Percentiles rank a stretch among this genome's conserved stretches.
phyloP scores from a whole-genome alignment of 2,888 invertebrate species.

The Caenorhabditis virilis region DNA sequence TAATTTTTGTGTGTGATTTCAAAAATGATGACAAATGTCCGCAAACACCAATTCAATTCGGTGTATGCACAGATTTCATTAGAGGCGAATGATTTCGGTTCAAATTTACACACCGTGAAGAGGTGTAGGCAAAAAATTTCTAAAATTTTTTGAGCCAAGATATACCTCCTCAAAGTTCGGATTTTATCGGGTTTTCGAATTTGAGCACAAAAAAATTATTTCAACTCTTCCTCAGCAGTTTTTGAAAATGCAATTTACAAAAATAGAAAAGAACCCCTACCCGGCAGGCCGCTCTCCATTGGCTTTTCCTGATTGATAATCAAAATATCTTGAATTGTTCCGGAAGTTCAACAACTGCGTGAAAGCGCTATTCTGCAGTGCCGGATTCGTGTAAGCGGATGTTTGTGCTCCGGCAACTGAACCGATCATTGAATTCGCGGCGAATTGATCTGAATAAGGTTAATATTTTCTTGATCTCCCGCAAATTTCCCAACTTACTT shows the following conservation, averaged over 20 bases:
- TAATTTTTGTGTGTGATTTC: too few relatives aligned
- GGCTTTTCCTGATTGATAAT: conserved; percentile 44
- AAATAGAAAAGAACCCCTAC: conserved; percentile 15
- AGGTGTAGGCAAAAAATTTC: too few relatives aligned
- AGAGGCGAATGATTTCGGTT: too few relatives aligned
- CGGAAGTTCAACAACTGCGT: conserved; percentile 52
- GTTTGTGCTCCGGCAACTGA: conserved; percentile 29
- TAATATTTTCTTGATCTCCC: background rate
- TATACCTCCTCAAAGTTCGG: background rate
- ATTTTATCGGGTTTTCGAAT: too few relatives aligned
- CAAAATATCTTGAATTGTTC: conserved; percentile 34
- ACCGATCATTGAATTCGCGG: conserved; percentile 54
- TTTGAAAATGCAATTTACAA: conserved; percentile 1
- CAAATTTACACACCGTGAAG: too few relatives aligned
- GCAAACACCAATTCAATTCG: too few relatives aligned
- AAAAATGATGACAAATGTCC: too few relatives aligned
- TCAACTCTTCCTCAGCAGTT: too few relatives aligned
- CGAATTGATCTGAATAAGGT: conserved; percentile 33
- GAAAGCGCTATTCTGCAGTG: conserved; percentile 51
- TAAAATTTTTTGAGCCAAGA: too few relatives aligned
- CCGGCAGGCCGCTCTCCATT: conserved; percentile 48
- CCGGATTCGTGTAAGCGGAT: conserved; percentile 34
- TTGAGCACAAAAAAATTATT: too few relatives aligned
- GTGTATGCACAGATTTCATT: too few relatives aligned
- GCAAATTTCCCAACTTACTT: conserved; percentile 21